phyloP scores from a whole-genome alignment of 2,888 invertebrate species.

The Ichneumon xanthorius region DNA sequence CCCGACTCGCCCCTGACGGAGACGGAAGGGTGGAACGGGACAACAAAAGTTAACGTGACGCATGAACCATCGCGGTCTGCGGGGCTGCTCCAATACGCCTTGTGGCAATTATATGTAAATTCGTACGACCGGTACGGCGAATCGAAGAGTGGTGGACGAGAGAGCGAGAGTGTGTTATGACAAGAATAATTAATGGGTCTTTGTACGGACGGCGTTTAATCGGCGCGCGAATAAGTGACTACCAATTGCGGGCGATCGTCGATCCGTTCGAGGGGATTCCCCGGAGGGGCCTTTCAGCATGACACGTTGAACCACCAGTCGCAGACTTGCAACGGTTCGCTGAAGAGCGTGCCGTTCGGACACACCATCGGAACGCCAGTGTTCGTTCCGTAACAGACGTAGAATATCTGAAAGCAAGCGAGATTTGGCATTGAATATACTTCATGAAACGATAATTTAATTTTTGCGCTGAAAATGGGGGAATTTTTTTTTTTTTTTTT shows the following conservation, averaged over 20 bases:
- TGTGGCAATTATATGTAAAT: slow-evolving; percentile 42
- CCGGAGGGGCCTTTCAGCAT: slow-evolving; percentile 69
- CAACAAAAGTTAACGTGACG: slow-evolving; percentile 39
- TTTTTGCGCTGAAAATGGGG: too few relatives aligned
- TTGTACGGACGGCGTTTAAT: slow-evolving; percentile 40
- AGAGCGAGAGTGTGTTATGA: slow-evolving; percentile 20
- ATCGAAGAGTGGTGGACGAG: slow-evolving; percentile 14
- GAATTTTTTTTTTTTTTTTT: background rate
- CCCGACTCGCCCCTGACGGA: slow-evolving; percentile 9
- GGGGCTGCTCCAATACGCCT: background rate
- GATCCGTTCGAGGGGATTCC: background rate
- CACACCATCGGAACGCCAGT: slow-evolving; percentile 81
- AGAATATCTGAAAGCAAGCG: slow-evolving; percentile 76
- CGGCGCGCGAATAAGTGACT: slow-evolving; percentile 12
- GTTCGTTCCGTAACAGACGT: slow-evolving; percentile 80
- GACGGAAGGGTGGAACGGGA: slow-evolving; percentile 43
- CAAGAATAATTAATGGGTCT: slow-evolving; percentile 34
- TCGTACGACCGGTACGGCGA: slow-evolving; percentile 20
- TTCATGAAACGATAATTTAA: too few relatives aligned
- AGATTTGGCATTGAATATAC: too few relatives aligned
- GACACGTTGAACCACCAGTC: slow-evolving; percentile 83
- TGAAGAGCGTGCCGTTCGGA: slow-evolving; percentile 82
- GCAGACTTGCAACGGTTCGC: slow-evolving; percentile 80
- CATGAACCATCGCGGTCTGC: slow-evolving; percentile 14
- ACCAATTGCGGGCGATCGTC: slow-evolving; percentile 15